Evolutionary conservation across 1,140 invertebrate species (phyloP), one percentile per base, ranked within the genome.

Genomic region (Augochlora pura): DNA sequence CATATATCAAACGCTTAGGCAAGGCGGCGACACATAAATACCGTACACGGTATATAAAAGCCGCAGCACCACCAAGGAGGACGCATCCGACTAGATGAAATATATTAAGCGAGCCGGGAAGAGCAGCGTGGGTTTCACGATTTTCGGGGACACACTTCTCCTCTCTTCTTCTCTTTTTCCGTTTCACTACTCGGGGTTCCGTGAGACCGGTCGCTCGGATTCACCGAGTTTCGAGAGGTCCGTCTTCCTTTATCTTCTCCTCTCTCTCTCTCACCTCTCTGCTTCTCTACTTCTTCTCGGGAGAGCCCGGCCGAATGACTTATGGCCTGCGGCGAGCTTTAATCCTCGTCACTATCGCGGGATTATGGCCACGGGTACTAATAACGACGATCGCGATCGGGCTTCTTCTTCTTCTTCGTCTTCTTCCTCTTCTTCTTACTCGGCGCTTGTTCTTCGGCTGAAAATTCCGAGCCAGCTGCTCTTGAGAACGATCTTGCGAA

Each of bases 21-120:
- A 84, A 88, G 87, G 87, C 87, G 87, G 87, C 86, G 87, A 88
- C 87, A 88, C 87, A 88, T 86, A 88, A 88, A 88, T 88, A 88
- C 87, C 83, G 63, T 86, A 75, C 85, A 80, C 81, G 87, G 85
- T 88, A 75, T 87, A 88, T 88, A 87, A 88, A 88, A 87, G 80
- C 84, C 80, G n/a, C n/a, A 78, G 64, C 77, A 87, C 83, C 83
- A 82, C 66, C 68, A n/a, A n/a, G 67, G 63, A 65, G 85, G 80
- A 81, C 70, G 78, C 85, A 80, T 84, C 57, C 81, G 84, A 86
- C 84, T 86, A 84, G 87, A 73, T 88, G 86, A 87, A 88, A 88
- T 88, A 88, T 88, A 88, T 88, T 87, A 88, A 87, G 85, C 81
- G 70, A 59, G n/a, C 38, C 23, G 42, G 42, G 77, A n/a, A n/a